Conservation (phyloP, 2,888 invertebrate genomes). For the Calliopum simillimum region DNA sequence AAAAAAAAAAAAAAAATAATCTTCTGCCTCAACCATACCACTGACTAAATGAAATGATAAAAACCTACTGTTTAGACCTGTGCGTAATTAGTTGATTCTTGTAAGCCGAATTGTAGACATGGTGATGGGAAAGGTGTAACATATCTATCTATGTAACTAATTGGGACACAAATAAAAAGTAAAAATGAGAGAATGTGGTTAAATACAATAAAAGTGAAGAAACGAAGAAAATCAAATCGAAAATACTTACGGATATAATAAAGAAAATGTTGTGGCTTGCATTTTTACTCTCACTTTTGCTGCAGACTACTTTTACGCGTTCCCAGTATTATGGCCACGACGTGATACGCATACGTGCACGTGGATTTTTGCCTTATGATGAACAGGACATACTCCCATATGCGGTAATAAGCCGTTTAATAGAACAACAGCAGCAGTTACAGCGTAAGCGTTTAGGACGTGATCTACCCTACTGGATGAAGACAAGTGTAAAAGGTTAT, state of each 20-base stretch:
- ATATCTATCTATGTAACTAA: neutral
- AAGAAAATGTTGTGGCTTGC: too few species aligned
- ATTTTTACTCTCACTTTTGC: slow-evolving; percentile 5
- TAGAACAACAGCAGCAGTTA: neutral
- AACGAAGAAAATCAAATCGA: neutral
- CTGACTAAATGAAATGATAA: neutral
- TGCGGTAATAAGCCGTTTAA: neutral
- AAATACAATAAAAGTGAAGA: neutral
- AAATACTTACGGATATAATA: too few species aligned
- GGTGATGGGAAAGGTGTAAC: neutral
- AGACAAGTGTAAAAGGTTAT: neutral
- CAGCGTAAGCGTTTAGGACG: too few species aligned
- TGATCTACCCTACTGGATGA: too few species aligned
- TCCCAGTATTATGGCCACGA: neutral
- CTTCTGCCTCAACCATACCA: neutral
- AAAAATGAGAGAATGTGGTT: neutral
- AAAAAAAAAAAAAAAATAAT: too few species aligned
- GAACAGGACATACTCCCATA: neutral
- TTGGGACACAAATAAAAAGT: neutral
- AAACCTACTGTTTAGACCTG: slow-evolving; percentile 3
- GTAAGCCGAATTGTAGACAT: neutral
- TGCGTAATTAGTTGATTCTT: neutral
- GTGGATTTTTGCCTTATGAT: slow-evolving; percentile 5
- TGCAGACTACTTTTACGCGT: neutral
- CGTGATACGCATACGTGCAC: slow-evolving; percentile 2